These are phyloP conservation scores for Melanophora roralis DNA, from an alignment of 2,888 invertebrate genomes.

Conservation along the genomic window DNA sequence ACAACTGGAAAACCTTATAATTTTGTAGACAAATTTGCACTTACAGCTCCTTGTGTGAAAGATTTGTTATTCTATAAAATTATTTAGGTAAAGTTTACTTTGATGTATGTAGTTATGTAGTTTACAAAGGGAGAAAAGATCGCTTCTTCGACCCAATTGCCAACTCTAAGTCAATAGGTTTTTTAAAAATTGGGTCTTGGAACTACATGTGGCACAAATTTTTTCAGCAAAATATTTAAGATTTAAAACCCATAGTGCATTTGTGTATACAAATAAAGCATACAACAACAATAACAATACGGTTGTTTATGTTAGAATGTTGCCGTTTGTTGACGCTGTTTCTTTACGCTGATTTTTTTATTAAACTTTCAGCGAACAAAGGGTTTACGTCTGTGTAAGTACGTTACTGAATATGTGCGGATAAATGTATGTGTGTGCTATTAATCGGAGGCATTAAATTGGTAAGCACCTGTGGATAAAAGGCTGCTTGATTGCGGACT, in stretches of 20 bases:
- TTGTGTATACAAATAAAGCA: background rate
- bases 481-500: constrained; percentile 23
- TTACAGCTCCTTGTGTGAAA: too few species aligned
- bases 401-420: background rate
- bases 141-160: too few species aligned
- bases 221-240: too few species aligned
- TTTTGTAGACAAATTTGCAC: too few species aligned
- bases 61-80: too few species aligned
- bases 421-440: background rate
- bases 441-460: constrained; percentile 18
- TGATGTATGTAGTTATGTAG: too few species aligned
- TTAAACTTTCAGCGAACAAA: constrained; percentile 5
- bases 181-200: too few species aligned
- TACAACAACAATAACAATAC: constrained; percentile 37
- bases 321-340: constrained; percentile 10
- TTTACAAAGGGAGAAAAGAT: too few species aligned
- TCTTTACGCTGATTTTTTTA: background rate
- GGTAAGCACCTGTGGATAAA: constrained; percentile 46
- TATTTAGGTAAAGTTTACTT: too few species aligned
- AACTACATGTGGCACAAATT: too few species aligned
- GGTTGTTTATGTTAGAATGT: constrained; percentile 48
- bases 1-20: too few species aligned
- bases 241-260: background rate
- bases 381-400: background rate
- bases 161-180: too few species aligned